Percentiles rank a stretch among this genome's conserved stretches.
Conservation (phyloP, 2,113 vertebrate genomes). For the Cynocephalus volans region DNA sequence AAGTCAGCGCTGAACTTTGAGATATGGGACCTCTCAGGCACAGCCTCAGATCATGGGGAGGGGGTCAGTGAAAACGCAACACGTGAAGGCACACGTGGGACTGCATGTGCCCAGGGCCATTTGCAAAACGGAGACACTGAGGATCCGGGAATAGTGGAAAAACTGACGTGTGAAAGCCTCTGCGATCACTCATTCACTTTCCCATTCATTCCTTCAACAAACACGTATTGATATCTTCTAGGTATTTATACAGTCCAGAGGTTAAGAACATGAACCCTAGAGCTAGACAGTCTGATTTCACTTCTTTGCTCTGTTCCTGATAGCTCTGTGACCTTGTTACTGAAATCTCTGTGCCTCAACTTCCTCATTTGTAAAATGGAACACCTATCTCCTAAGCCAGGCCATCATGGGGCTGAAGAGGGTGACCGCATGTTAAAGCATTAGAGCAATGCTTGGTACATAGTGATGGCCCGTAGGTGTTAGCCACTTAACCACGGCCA, state of each 20-base stretch:
- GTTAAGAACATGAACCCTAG: not conserved
- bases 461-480: not conserved
- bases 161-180: not conserved
- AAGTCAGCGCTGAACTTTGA: not conserved
- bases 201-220: not conserved
- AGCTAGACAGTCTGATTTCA: not conserved
- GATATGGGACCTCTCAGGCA: too few relatives aligned
- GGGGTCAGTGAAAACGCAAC: too few relatives aligned
- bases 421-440: constrained; percentile 31
- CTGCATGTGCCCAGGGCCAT: not conserved
- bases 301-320: not conserved
- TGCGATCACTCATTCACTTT: not conserved
- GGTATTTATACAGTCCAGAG: not conserved
- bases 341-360: not conserved
- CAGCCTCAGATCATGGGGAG: not conserved
- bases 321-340: not conserved
- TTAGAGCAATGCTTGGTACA: not conserved
- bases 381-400: accelerated
- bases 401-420: not conserved
- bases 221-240: not conserved
- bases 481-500: not conserved
- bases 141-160: not conserved
- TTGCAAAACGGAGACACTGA: not conserved
- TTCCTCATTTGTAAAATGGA: not conserved
- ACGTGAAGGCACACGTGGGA: not conserved